Evolutionary conservation across 2,113 vertebrate species (phyloP), one percentile per base, ranked within the genome.

Genomic region (Notarius lentiginosus): DNA sequence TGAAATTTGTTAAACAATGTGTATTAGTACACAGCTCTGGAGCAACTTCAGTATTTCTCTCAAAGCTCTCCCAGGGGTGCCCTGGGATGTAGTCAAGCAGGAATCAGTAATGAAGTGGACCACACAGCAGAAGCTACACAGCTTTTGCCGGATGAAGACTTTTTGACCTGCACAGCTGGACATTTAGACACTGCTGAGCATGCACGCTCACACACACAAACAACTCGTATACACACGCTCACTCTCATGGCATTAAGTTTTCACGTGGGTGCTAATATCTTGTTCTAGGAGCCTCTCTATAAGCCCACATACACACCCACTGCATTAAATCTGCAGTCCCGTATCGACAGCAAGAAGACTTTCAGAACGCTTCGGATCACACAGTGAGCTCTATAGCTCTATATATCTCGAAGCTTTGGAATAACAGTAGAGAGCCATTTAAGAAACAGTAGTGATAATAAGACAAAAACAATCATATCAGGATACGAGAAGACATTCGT

Each of bases 51-150:
- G 53, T 70, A 49, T 80, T 87, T 66, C 73, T 53, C 80, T 79
- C 58, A 60, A 68, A n/a, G 22, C 65, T 55, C 51, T 88, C 73
- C 10, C 18, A 84, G 65, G 79, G 81, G 60, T 41, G 10, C 80
- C n/a, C 65, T 66, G 61, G n/a, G n/a, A 84, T 85, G 72, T 76
- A 85, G 61, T 63, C 79, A 77, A 72, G 83, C 85, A 90, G 68
- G 77, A 73, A 89, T 89, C 86, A 88, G 84, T 88, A 89, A 88
- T 79, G 63, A 89, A 88, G 82, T 87, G 81, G 84, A 85, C 86
- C 66, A 83, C 85, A 85, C 87, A 81, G 70, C 79, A 72, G 60
- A 60, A 66, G 80, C 51, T 83, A 86, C 70, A 66, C 47, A 53
- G 83, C 80, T 20, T 83, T 83, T 86, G 82, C 87, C 82, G 30